These are phyloP conservation scores for Plutomurus gul DNA, from an alignment of 1,140 invertebrate species.

Conservation along the genomic window DNA sequence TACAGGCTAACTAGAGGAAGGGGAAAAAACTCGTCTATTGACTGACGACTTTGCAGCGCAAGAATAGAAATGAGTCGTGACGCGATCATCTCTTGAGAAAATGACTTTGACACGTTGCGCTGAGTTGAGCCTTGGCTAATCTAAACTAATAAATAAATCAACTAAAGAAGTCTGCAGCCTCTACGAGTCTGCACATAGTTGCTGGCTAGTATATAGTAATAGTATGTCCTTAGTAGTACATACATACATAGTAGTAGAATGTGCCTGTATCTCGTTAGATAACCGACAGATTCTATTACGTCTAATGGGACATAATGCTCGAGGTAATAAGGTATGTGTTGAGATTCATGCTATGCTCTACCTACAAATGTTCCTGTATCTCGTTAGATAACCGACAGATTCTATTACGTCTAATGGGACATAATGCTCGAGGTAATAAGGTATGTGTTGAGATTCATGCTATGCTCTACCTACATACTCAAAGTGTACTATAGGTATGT, in stretches of 20 bases:
- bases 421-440: background rate
- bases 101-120: constrained; percentile 13
- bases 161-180: background rate
- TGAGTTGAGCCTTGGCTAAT: no score
- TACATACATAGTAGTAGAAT: background rate
- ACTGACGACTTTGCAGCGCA: background rate
- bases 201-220: background rate
- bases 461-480: background rate
- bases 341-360: background rate
- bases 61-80: constrained; percentile 1
- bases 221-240: background rate
- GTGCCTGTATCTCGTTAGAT: background rate
- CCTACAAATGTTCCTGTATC: background rate
- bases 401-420: background rate
- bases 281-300: background rate
- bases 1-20: background rate
- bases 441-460: background rate
- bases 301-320: background rate
- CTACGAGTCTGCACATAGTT: background rate
- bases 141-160: constrained; percentile 1
- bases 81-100: constrained; percentile 14
- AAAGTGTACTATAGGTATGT: no score
- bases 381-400: background rate
- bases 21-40: background rate
- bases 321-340: background rate